Conservation (phyloP, 2,113 vertebrate species). For the Anguilla japonica region DNA sequence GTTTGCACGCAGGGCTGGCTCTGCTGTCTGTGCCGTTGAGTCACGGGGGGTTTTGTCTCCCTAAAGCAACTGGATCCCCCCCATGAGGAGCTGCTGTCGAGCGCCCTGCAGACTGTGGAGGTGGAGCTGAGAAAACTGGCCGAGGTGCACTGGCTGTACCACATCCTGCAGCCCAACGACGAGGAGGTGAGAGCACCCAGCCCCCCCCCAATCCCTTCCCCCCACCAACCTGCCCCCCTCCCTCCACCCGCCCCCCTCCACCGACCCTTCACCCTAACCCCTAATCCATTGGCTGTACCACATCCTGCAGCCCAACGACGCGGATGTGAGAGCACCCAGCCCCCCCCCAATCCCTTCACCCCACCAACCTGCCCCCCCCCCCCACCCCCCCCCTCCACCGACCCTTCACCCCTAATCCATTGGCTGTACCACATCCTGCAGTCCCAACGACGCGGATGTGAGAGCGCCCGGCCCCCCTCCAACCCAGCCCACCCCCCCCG, state of each 20-base stretch:
- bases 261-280: not conserved
- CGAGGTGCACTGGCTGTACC: conserved; percentile 93
- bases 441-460: conserved; percentile 92
- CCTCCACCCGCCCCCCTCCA: too few species aligned
- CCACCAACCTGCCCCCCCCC: too few species aligned
- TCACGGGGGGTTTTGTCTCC: conserved; percentile 2
- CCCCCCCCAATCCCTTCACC: not conserved
- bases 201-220: too few species aligned
- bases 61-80: conserved; percentile 87
- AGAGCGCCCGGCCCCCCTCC: conserved; percentile 28
- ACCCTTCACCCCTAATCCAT: conserved; percentile 25
- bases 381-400: not conserved
- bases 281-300: conserved; percentile 89
- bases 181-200: conserved; percentile 77
- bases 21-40: not conserved
- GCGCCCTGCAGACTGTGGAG: conserved; percentile 85
- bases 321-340: conserved; percentile 79
- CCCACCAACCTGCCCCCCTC: too few species aligned
- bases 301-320: conserved; percentile 88
- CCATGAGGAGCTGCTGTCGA: conserved; percentile 87
- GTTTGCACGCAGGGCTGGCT: not conserved
- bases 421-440: conserved; percentile 95
- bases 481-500: too few species aligned
- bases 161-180: conserved; percentile 88
- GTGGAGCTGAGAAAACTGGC: conserved; percentile 84